Evolutionary conservation across 1,140 invertebrate genomes (phyloP), one percentile per base, ranked within the genome.

Genomic region (Brachionus calyciflorus): DNA sequence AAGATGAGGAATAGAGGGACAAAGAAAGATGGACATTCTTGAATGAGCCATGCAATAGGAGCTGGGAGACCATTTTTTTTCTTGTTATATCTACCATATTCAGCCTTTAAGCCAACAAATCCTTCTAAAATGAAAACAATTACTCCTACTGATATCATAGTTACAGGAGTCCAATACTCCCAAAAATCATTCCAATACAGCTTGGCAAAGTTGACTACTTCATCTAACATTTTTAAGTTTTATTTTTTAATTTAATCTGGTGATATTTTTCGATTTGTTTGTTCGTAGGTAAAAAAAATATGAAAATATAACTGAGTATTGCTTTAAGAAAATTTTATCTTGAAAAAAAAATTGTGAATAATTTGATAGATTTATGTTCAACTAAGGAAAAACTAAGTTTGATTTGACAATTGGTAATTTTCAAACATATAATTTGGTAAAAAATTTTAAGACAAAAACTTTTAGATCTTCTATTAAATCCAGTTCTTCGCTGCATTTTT

Each of bases 1-100:
- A 77, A 63, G 17, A 77, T 28, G 9, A 77, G 44, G 17, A 33
- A 37, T 19, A 60, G 26, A n/a, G 76, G 76, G 24, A 68, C 41
- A 63, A 77, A 49, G 49, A 77, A 77, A n/a, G 53, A 44, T 37
- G 76, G 76, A 37, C 40, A 46, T 77, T 77, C 76, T 63, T 77
- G 76, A n/a, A 77, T 33, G n/a, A 60, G 14, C 76, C 76, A 77
- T 3, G 76, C 76, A 33, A 77, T 19, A 7, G 73, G 73, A 30
- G 69, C 69, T 14, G 17, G 9, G 3, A 73, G 51, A 17, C 76
- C 76, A 14, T 6, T 37, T 12, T 65, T 63, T 26, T 30, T 77
- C 40, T 49, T 48, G 24, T 48, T 65, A 33, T 77, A 77, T 24
- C 76, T n/a, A n/a, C 76, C 76, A 68, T 77, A 77, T 9, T 40